These are phyloP conservation scores for Dolichotis patagonum DNA, from an alignment of 2,113 vertebrate species.

Conservation along the genomic window DNA sequence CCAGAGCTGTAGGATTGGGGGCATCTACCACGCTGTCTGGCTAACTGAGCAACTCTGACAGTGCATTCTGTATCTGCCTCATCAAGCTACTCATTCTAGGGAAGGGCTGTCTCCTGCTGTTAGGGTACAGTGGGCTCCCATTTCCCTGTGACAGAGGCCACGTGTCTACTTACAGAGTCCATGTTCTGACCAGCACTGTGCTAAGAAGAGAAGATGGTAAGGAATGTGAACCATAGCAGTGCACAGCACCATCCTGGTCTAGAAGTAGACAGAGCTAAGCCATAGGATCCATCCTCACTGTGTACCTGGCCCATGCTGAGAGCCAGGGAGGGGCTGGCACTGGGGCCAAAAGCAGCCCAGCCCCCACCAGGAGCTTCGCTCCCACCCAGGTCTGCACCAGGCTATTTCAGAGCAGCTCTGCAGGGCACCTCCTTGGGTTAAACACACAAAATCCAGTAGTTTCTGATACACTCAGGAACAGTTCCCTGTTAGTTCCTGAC, in stretches of 20 bases:
- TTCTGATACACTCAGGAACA: not conserved
- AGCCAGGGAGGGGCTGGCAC: not conserved
- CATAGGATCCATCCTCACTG: too few species aligned
- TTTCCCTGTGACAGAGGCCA: not conserved
- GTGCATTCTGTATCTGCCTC: too few species aligned
- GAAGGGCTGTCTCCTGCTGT: not conserved
- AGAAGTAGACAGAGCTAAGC: too few species aligned
- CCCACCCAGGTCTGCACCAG: accelerated
- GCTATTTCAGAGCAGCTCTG: not conserved
- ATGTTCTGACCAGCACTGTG: accelerated
- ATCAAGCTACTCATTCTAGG: not conserved
- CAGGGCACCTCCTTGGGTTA: not conserved
- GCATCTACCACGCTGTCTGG: not conserved
- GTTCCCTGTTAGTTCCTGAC: not conserved
- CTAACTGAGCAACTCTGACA: not conserved
- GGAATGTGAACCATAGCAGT: not conserved
- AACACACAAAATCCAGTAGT: not conserved
- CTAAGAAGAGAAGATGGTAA: not conserved
- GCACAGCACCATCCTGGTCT: not conserved
- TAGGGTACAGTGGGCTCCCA: not conserved
- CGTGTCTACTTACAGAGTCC: not conserved
- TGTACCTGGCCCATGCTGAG: not conserved
- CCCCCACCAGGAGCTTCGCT: too few species aligned
- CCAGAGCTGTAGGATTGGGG: not conserved
- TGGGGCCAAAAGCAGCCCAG: not conserved